phyloP scores from a whole-genome alignment of 2,888 invertebrate species.

The Adela reaumurella region DNA sequence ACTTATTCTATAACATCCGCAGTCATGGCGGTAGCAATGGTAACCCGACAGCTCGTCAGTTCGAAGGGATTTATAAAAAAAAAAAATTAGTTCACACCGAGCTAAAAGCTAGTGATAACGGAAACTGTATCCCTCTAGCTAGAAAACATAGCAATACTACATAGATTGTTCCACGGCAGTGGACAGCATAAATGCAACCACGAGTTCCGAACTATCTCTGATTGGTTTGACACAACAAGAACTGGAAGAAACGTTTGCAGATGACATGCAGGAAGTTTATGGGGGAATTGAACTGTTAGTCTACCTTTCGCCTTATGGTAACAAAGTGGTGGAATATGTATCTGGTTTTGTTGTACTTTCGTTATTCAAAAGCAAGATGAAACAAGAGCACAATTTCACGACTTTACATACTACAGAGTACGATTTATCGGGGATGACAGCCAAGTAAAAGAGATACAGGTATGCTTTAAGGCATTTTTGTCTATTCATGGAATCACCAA shows the following conservation, averaged over 20 bases:
- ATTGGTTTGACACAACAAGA: too few species aligned
- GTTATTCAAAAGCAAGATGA: too few species aligned
- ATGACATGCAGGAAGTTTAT: background rate
- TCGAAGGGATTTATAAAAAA: conserved; percentile 4
- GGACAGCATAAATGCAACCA: background rate
- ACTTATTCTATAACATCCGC: conserved; percentile 1
- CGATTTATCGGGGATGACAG: too few species aligned
- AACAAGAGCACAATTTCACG: too few species aligned
- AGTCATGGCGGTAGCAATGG: conserved; percentile 1
- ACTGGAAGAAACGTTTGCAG: background rate
- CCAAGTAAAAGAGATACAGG: too few species aligned
- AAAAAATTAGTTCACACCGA: background rate
- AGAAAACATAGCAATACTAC: conserved; percentile 1
- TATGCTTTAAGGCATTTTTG: too few species aligned
- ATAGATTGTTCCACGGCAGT: conserved; percentile 4
- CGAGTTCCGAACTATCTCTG: too few species aligned
- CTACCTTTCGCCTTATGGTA: background rate
- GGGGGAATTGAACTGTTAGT: too few species aligned
- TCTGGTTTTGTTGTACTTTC: too few species aligned
- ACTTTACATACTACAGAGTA: too few species aligned
- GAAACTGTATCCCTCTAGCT: background rate
- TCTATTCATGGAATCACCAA: too few species aligned
- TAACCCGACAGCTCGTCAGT: conserved; percentile 1
- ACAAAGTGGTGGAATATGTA: conserved; percentile 2
- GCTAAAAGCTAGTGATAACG: too few species aligned